Conservation (phyloP, 2,113 vertebrate genomes). For the Anolis sagrei region DNA sequence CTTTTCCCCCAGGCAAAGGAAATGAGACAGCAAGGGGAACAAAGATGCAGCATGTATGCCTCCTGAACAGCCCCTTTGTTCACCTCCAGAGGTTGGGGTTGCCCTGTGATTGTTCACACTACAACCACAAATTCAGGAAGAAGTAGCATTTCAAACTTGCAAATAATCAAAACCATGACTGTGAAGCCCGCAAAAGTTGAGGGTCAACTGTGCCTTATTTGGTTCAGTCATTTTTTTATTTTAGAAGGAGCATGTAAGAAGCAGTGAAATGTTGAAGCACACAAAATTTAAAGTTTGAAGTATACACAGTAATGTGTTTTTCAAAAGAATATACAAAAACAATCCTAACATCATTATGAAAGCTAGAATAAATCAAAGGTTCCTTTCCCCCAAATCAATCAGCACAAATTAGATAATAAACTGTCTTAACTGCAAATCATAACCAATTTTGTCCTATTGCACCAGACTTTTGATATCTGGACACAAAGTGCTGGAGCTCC, state of each 20-base stretch:
- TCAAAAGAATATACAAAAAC: background rate
- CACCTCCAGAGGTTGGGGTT: too few species aligned
- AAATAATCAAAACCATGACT: too few species aligned
- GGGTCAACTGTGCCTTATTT: too few species aligned
- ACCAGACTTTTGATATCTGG: slow-evolving; percentile 27
- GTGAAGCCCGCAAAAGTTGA: too few species aligned
- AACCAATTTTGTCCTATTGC: background rate
- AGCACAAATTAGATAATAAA: slow-evolving; percentile 16
- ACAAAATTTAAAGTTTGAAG: background rate
- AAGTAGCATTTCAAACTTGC: too few species aligned
- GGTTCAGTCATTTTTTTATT: background rate
- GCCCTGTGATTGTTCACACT: too few species aligned
- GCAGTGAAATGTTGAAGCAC: background rate
- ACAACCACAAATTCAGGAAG: too few species aligned
- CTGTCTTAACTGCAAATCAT: background rate
- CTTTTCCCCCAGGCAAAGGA: too few species aligned
- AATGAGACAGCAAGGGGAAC: too few species aligned
- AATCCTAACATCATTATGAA: background rate
- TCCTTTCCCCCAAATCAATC: background rate
- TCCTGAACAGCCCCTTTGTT: too few species aligned
- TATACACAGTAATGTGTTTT: background rate
- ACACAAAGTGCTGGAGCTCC: slow-evolving; percentile 55
- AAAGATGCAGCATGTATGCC: too few species aligned
- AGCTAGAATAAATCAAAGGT: slow-evolving; percentile 1
- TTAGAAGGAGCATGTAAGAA: background rate